Evolutionary conservation across 2,113 vertebrate species (phyloP).

Genomic region (Pterocles burchelli): DNA sequence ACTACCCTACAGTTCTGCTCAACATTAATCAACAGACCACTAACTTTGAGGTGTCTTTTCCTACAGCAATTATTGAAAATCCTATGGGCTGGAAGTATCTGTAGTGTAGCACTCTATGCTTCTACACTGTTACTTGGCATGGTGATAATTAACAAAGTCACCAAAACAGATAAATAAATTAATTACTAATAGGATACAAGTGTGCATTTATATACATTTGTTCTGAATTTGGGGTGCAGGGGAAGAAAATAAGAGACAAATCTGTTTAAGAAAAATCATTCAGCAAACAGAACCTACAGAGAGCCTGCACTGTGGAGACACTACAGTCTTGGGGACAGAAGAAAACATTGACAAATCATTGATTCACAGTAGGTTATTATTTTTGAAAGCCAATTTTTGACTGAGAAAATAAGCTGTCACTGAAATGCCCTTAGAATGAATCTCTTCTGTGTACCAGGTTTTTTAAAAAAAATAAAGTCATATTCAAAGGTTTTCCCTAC

Average conservation of each 20-base stretch:
- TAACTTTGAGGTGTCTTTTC: neutral
- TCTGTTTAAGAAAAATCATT: neutral
- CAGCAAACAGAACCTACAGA: neutral
- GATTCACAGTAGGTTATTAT: neutral
- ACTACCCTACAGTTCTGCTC: neutral
- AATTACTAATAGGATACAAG: neutral
- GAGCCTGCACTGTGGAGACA: neutral
- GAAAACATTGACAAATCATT: neutral
- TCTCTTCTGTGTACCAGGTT: neutral
- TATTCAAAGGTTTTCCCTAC: neutral
- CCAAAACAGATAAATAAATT: neutral
- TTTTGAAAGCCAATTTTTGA: neutral
- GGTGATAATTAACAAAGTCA: neutral
- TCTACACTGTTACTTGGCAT: accelerated
- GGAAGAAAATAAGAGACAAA: neutral
- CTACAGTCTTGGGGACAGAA: neutral
- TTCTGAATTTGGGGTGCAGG: neutral
- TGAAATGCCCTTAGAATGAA: neutral
- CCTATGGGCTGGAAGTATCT: neutral
- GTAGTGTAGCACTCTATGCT: neutral
- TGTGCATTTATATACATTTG: neutral
- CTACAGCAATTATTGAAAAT: neutral
- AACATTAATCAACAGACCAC: neutral
- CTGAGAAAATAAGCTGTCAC: neutral
- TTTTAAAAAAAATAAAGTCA: neutral